Percentiles rank a stretch among this genome's conserved stretches.
Evolutionary conservation across 1,140 invertebrate species (phyloP).

Genomic region (Neodiprion lecontei): DNA sequence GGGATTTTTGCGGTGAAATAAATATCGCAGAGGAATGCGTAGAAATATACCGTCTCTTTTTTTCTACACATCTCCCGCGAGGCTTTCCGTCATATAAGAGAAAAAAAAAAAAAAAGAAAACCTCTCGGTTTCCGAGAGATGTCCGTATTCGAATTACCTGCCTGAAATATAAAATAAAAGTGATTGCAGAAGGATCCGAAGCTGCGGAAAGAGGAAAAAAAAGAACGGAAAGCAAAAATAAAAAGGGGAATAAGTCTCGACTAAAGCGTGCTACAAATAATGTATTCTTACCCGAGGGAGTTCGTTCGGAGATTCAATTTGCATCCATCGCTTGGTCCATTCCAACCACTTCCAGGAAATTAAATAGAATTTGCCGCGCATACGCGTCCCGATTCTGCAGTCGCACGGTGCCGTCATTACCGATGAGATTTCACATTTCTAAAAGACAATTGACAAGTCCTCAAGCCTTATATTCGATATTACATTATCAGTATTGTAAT

Average conservation of each 20-base stretch:
- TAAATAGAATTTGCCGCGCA: background rate
- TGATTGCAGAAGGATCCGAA: background rate
- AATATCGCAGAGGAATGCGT: background rate
- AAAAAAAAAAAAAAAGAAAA: background rate
- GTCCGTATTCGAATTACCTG: background rate
- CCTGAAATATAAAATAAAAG: constrained; percentile 4
- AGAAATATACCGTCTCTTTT: too few relatives aligned
- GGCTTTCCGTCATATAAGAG: background rate
- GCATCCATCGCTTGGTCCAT: background rate
- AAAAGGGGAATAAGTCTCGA: too few relatives aligned
- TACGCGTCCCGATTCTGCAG: too few relatives aligned
- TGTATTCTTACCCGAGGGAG: constrained; percentile 4
- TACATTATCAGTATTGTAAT: too few relatives aligned
- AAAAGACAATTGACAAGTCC: too few relatives aligned
- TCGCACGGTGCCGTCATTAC: too few relatives aligned
- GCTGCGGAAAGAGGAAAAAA: background rate
- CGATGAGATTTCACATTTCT: too few relatives aligned
- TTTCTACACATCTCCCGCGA: too few relatives aligned
- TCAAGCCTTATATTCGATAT: too few relatives aligned
- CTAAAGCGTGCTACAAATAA: background rate
- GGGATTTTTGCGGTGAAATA: too few relatives aligned
- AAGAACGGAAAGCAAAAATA: background rate
- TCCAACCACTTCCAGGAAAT: background rate
- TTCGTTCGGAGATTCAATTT: constrained; percentile 5
- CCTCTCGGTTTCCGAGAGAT: background rate